Percentiles rank a stretch among this genome's conserved stretches.
These are phyloP conservation scores for Hippolais icterina DNA, from an alignment of 2,113 vertebrate genomes.

Conservation along the genomic window DNA sequence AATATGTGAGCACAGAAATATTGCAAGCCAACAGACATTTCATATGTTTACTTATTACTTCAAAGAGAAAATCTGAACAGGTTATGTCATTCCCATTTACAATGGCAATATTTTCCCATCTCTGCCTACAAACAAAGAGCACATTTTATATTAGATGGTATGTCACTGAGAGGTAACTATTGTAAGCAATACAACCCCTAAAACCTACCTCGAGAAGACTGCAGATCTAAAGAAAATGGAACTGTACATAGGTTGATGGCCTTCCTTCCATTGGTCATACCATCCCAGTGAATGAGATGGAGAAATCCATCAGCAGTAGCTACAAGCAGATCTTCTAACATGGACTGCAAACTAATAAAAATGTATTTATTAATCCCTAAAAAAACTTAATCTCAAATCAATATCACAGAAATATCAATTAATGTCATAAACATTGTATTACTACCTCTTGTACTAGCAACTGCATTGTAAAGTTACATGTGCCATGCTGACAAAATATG, in stretches of 20 bases:
- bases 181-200: neutral
- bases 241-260: conserved; percentile 91
- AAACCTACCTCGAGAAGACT: conserved; percentile 89
- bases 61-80: neutral
- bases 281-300: conserved; percentile 96
- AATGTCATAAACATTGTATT: neutral
- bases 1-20: neutral
- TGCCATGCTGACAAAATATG: neutral
- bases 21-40: neutral
- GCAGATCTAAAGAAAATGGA: conserved; percentile 94
- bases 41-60: neutral
- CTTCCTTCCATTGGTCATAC: conserved; percentile 91
- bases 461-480: neutral
- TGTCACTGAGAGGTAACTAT: neutral
- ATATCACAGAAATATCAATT: neutral
- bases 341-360: conserved; percentile 86
- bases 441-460: neutral
- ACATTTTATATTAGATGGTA: neutral
- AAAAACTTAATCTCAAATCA: neutral
- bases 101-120: neutral
- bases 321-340: conserved; percentile 90
- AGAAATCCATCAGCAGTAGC: conserved; percentile 92
- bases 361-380: neutral
- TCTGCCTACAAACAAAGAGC: neutral
- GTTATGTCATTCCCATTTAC: neutral